Conservation (phyloP, 1,140 invertebrate genomes). For the Drosophila tani region DNA sequence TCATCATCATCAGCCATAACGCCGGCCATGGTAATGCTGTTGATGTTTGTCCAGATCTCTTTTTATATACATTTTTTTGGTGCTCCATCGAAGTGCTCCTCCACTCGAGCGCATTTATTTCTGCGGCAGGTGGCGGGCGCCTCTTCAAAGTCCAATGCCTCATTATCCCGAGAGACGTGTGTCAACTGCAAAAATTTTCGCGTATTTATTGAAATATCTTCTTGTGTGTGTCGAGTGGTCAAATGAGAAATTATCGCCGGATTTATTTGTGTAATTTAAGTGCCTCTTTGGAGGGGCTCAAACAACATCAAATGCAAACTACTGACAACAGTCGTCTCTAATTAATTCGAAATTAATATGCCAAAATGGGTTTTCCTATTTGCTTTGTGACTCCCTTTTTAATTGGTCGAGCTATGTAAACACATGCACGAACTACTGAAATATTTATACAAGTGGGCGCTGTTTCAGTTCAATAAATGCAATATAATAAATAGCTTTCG, state of each 20-base stretch:
- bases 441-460: not conserved
- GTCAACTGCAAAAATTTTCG: constrained; percentile 32
- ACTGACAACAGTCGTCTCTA: constrained; percentile 4
- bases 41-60: constrained; percentile 34
- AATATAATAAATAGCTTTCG: not conserved
- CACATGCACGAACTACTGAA: not conserved
- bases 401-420: constrained; percentile 9
- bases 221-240: not conserved
- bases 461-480: not conserved
- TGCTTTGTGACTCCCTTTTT: constrained; percentile 17
- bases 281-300: not conserved
- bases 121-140: constrained; percentile 49
- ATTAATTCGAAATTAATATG: constrained; percentile 11
- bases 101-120: constrained; percentile 46
- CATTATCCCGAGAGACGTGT: constrained; percentile 13
- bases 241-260: not conserved
- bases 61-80: constrained; percentile 19
- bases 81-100: constrained; percentile 24
- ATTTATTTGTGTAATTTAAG: constrained; percentile 19
- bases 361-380: constrained; percentile 9
- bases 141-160: constrained; percentile 43
- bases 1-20: constrained; percentile 20
- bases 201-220: constrained; percentile 22
- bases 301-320: not conserved
- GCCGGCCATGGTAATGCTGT: constrained; percentile 37